A percentile compares a stretch with the other conserved stretches of the same genome.
These are phyloP conservation scores for Neosalanx taihuensis DNA, from an alignment of 2,797 vertebrate species.

Conservation along the genomic window DNA sequence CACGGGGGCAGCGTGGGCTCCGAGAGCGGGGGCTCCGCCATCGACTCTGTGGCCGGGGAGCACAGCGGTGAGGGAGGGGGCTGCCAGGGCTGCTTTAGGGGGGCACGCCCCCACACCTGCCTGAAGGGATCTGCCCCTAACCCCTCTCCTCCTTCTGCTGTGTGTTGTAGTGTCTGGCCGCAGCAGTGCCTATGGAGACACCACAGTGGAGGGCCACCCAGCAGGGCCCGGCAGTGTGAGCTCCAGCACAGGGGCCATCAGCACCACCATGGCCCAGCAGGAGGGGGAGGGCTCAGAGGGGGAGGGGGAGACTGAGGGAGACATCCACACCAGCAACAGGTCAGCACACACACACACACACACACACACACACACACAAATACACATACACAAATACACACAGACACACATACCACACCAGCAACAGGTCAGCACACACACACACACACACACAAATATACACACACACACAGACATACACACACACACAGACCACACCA, in stretches of 20 bases:
- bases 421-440: too few relatives aligned
- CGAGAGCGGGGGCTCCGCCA: constrained; percentile 95
- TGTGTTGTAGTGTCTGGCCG: constrained; percentile 46
- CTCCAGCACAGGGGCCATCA: constrained; percentile 97
- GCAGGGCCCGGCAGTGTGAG: constrained; percentile 94
- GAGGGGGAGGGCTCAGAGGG: constrained; percentile 96
- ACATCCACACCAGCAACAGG: constrained; percentile 96
- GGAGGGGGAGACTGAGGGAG: constrained; percentile 91
- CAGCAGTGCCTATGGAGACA: constrained; percentile 96
- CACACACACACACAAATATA: too few relatives aligned
- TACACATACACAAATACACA: too few relatives aligned
- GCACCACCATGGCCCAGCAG: constrained; percentile 94
- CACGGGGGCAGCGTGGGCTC: constrained; percentile 98
- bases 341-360: constrained; percentile 40
- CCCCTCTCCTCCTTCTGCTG: background rate
- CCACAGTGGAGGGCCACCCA: constrained; percentile 87
- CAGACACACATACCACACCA: too few relatives aligned
- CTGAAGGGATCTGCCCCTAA: background rate
- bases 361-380: constrained; percentile 7
- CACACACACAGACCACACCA: too few relatives aligned
- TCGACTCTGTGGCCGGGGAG: constrained; percentile 97
- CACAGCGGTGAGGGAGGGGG: constrained; percentile 85
- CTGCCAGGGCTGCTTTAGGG: background rate
- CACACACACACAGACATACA: too few relatives aligned
- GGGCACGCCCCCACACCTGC: too few relatives aligned